Percentiles rank a stretch among this genome's conserved stretches.
Conservation (phyloP, 53 echinoderm and acorn worm species). For the Astropecten irregularis region DNA sequence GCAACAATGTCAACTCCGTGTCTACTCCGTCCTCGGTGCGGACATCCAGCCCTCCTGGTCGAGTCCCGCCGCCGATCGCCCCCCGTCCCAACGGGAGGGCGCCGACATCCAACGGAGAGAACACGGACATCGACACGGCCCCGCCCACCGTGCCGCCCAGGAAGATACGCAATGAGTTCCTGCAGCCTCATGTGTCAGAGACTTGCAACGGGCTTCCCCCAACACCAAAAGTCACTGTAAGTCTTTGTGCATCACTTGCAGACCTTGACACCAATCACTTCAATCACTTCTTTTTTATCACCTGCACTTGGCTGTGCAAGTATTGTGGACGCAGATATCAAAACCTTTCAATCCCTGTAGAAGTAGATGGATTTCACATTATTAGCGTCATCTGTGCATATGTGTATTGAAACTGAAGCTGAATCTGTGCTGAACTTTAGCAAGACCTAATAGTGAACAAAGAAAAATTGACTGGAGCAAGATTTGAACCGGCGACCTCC, state of each 20-base stretch:
- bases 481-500: no score
- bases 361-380: no score
- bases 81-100: conserved; percentile 81
- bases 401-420: no score
- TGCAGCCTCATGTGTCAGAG: conserved; percentile 59
- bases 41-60: conserved; percentile 35
- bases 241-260: no score
- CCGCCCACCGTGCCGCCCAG: conserved; percentile 90
- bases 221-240: conserved; percentile 98
- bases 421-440: no score
- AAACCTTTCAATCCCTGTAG: no score
- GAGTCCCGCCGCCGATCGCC: conserved; percentile 65
- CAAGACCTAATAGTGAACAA: no score
- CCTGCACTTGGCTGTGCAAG: no score
- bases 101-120: conserved; percentile 93
- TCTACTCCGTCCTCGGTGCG: conserved; percentile 31
- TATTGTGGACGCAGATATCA: no score
- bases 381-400: no score
- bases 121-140: conserved; percentile 65
- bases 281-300: no score
- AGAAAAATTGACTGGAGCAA: no score
- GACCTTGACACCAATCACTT: background rate
- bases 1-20: conserved; percentile 47
- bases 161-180: conserved; percentile 87
- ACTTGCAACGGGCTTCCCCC: conserved; percentile 82